Evolutionary conservation across 2,113 vertebrate species (phyloP), one percentile per base, ranked within the genome.

Genomic region (Neotragus pygmaeus): DNA sequence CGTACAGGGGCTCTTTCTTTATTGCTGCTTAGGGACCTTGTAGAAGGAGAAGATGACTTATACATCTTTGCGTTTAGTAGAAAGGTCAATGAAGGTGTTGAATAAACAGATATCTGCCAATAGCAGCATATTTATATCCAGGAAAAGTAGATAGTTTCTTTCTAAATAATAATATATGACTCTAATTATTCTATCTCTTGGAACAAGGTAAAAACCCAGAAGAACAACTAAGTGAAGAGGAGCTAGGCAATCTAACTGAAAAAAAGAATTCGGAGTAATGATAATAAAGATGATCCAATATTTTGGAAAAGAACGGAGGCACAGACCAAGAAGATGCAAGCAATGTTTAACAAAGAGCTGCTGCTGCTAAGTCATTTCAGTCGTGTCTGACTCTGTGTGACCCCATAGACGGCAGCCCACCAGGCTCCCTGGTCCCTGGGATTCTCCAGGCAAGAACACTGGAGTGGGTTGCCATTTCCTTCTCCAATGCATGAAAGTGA

Each of bases 1-100:
- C 33, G 1, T 1, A 1, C n/a, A 1, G 0, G 13, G 43, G 5
- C n/a, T 13, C 55, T 13, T 33, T 53, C 12, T 17, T 43, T 33
- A 2, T 13, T 4, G 6, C 43, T 49, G 47, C 0, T 55, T 3
- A 21, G 23, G 2, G 36, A 51, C 8, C 86, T 94, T 0, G 2
- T 12, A 4, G 17, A 47, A 49, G 47, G 39, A 87, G 58, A 94
- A 81, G 53, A 27, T 13, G 60, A 57, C 45, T 60, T 70, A 5
- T 0, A 45, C 36, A 23, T 19, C 58, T 90, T 57, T 58, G n/a
- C 10, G 5, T 55, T 62, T 3, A 87, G 55, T 57, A 45, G 23
- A n/a, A n/a, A 81, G 66, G 36, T 90, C 70, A 47, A 8, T 30
- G 39, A 60, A 3, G 10, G n/a, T 14, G 15, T 16, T 85, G 39